A percentile compares a stretch with the other conserved stretches of the same genome.
These are phyloP conservation scores for Antennarius striatus DNA, from an alignment of 2,113 vertebrate species.

Conservation along the genomic window DNA sequence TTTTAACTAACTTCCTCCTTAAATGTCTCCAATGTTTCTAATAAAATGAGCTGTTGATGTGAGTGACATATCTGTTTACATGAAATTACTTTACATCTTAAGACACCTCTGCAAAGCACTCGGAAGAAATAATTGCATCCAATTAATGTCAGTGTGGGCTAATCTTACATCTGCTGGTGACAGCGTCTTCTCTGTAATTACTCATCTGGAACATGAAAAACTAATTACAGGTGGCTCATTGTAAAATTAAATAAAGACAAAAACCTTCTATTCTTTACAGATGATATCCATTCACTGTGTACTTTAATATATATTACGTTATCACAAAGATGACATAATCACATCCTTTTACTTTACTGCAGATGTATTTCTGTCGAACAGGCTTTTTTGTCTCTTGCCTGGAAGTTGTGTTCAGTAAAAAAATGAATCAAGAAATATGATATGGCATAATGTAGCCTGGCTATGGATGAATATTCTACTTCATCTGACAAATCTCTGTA, in stretches of 20 bases:
- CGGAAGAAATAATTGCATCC: constrained; percentile 58
- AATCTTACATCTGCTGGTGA: constrained; percentile 64
- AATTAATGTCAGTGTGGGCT: constrained; percentile 72
- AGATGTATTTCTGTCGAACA: too few species aligned
- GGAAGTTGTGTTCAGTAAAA: too few species aligned
- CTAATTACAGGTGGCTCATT: constrained; percentile 61
- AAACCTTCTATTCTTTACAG: constrained; percentile 41
- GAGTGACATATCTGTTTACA: constrained; percentile 48
- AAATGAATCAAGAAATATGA: constrained; percentile 26
- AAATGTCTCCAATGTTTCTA: constrained; percentile 28
- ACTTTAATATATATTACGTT: constrained; percentile 3
- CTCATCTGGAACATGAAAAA: constrained; percentile 64
- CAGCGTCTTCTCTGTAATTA: constrained; percentile 56
- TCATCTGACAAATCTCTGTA: too few species aligned
- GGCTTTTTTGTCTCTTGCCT: too few species aligned
- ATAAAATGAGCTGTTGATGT: constrained; percentile 49
- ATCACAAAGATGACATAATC: neutral
- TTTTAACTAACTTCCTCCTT: constrained; percentile 18
- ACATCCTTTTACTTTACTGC: neutral
- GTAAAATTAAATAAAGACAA: constrained; percentile 42
- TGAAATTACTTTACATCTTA: constrained; percentile 45
- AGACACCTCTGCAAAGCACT: constrained; percentile 40
- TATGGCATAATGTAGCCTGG: constrained; percentile 15
- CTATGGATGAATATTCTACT: too few species aligned
- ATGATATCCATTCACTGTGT: constrained; percentile 34